phyloP scores from a whole-genome alignment of 2,113 vertebrate genomes.

The Deroptyus accipitrinus region DNA sequence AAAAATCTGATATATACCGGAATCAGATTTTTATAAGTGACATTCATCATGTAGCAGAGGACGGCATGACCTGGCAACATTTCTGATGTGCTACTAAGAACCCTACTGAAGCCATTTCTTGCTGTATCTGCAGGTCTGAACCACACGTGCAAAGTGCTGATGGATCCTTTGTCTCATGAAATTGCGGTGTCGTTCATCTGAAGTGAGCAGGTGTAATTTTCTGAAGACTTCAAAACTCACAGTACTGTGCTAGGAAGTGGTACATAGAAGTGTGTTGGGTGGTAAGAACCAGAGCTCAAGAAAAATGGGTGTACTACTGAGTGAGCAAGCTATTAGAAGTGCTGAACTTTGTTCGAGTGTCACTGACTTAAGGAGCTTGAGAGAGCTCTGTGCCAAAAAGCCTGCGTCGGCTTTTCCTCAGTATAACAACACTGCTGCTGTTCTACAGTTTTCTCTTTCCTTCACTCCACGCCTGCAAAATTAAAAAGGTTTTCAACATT shows the following conservation, averaged over 20 bases:
- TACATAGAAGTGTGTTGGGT: rapidly evolving
- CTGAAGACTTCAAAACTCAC: not conserved
- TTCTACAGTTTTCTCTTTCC: not conserved
- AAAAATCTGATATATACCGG: not conserved
- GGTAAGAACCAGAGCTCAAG: not conserved
- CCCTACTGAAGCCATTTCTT: not conserved
- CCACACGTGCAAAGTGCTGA: not conserved
- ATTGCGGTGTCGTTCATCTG: not conserved
- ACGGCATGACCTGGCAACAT: not conserved
- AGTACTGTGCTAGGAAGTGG: not conserved
- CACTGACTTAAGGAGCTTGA: not conserved
- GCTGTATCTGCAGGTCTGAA: not conserved
- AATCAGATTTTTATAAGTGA: not conserved
- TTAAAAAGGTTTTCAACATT: not conserved
- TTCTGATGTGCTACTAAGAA: not conserved
- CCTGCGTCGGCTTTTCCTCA: not conserved
- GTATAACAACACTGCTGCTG: not conserved
- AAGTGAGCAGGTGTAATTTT: not conserved
- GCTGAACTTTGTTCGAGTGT: not conserved
- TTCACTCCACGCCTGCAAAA: not conserved
- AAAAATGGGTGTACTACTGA: not conserved
- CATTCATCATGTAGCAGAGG: not conserved
- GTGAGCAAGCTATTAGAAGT: not conserved
- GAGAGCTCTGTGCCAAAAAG: not conserved
- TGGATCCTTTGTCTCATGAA: not conserved